phyloP scores from a whole-genome alignment of 2,113 vertebrate species.

The Rhinoptilus africanus region DNA sequence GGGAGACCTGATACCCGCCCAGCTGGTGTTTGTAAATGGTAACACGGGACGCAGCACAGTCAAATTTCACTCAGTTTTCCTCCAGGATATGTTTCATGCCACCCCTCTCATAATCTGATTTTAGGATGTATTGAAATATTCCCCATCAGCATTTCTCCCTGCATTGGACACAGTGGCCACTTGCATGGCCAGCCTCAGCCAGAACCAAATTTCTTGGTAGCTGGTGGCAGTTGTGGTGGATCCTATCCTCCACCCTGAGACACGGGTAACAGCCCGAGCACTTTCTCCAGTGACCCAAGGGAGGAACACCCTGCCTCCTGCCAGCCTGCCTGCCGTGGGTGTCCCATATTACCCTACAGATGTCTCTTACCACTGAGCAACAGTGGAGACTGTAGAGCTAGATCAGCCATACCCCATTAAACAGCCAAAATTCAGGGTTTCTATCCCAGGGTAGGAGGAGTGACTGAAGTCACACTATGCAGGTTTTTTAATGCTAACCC shows the following conservation, averaged over 20 bases:
- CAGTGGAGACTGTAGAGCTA: background rate
- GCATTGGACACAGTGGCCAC: background rate
- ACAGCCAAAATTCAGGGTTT: background rate
- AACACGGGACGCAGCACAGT: background rate
- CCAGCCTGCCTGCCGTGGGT: background rate
- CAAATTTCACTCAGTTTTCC: background rate
- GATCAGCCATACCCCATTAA: background rate
- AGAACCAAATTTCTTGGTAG: background rate
- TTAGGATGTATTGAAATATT: background rate
- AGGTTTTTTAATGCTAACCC: background rate
- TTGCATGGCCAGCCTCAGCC: background rate
- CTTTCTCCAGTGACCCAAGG: background rate
- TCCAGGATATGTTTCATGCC: background rate
- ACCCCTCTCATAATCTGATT: background rate
- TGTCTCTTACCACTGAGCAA: background rate
- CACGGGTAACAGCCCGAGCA: rapidly evolving
- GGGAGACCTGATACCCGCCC: background rate
- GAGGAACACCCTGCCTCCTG: too few species aligned
- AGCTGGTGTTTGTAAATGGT: background rate
- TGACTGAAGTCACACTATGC: background rate
- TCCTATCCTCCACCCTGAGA: background rate
- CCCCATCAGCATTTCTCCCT: background rate
- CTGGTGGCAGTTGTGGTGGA: background rate
- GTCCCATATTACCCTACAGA: background rate
- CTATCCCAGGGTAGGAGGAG: background rate